Evolutionary conservation across 1,140 invertebrate species (phyloP).

Genomic region (Musca domestica): DNA sequence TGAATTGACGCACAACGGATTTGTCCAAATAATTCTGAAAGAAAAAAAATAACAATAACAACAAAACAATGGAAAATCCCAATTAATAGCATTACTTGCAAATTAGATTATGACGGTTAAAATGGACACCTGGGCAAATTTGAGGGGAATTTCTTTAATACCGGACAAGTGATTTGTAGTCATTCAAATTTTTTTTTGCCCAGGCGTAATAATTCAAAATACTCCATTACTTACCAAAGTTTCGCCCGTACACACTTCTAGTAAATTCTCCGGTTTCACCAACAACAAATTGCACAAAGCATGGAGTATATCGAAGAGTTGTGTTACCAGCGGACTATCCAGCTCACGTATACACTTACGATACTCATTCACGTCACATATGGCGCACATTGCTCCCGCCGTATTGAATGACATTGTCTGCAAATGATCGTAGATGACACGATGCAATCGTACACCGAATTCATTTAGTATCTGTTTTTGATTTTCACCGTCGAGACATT

Average conservation of each 20-base stretch:
- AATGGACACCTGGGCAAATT: no score
- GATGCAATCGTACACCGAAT: constrained; percentile 85
- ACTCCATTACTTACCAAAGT: constrained; percentile 72
- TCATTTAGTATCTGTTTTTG: constrained; percentile 78
- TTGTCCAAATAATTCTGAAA: constrained; percentile 83
- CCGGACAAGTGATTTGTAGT: no score
- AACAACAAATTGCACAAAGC: constrained; percentile 93
- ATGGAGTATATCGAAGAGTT: constrained; percentile 91
- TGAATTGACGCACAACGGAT: constrained; percentile 84
- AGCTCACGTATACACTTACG: constrained; percentile 77
- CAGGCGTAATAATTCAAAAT: neutral
- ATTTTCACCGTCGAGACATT: constrained; percentile 92
- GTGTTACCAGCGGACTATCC: constrained; percentile 73
- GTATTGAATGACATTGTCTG: constrained; percentile 95
- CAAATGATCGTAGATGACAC: constrained; percentile 94
- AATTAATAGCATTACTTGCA: neutral
- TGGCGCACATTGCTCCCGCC: constrained; percentile 93
- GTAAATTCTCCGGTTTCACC: constrained; percentile 93
- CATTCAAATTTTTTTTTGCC: neutral
- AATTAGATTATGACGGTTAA: neutral
- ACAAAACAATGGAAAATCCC: constrained; percentile 9
- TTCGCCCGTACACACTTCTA: constrained; percentile 91
- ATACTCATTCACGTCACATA: constrained; percentile 97
- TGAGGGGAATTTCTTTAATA: no score
- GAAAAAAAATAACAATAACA: constrained; percentile 39